Evolutionary conservation across 1,140 invertebrate species (phyloP), one percentile per base, ranked within the genome.

Genomic region (Cydia pomonella): DNA sequence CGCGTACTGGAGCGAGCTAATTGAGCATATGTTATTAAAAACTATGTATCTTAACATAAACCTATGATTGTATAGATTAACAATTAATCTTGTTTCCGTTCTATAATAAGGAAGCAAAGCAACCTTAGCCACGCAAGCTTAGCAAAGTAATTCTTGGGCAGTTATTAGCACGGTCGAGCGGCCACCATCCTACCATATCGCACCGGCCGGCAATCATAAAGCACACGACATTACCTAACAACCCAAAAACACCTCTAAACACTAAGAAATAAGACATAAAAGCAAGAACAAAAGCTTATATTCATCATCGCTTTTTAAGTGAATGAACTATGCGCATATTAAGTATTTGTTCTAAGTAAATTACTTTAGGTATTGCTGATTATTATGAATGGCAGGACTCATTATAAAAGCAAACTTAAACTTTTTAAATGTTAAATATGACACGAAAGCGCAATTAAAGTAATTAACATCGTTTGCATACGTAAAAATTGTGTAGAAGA

Each of bases 111-210:
- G 82, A 79, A 74, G 87, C 83, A 82, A 87, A 89, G 80, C n/a
- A 79, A 83, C 69, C 72, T 72, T 53, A 76, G 75, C 78, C 78
- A 78, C 72, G 75, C 74, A 73, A 76, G 76, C 77, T 76, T 69
- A 69, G 64, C 64, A 69, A 69, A 69, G 64, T 69, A 69, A 69
- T 77, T 80, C 75, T 59, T 84, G 81, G 81, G 79, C 83, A 86
- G 82, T 82, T 79, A 84, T 81, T 80, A 53, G 47, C 71, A 85
- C 83, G 87, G 82, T 90, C 79, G 78, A 83, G 81, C 76, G 84
- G 78, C 47, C 76, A 74, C 73, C 88, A 88, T 75, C 85, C 78
- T 89, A 90, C 86, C 88, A 90, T 90, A 89, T 90, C 88, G 85
- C 84, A 88, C 86, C 64, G 76, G 74, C 75, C 83, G 78, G 79